These are phyloP conservation scores for Artemia sp. DNA, from an alignment of 2,888 invertebrate species.

Conservation along the genomic window DNA sequence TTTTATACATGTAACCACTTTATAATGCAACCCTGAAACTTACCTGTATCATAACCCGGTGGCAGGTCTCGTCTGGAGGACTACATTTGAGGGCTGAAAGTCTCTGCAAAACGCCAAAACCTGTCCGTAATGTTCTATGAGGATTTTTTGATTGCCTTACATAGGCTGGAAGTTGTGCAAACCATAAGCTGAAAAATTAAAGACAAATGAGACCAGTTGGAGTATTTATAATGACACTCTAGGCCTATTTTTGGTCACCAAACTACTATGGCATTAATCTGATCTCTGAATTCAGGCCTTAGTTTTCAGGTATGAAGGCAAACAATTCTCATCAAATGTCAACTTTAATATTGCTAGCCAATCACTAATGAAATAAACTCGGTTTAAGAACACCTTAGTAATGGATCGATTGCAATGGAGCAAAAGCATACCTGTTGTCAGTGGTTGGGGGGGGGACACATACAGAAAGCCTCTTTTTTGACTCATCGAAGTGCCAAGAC, in stretches of 20 bases:
- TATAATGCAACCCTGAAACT: not conserved
- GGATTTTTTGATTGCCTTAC: constrained; percentile 48
- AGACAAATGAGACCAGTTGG: not conserved
- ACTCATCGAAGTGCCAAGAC: too few species aligned
- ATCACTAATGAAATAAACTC: too few species aligned
- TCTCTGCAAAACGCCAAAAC: constrained; percentile 71
- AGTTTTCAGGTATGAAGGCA: too few species aligned
- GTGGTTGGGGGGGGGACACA: too few species aligned
- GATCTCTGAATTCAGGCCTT: constrained; percentile 24
- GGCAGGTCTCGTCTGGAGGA: constrained; percentile 89
- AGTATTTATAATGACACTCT: constrained; percentile 3
- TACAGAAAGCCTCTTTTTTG: too few species aligned
- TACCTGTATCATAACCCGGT: constrained; percentile 72
- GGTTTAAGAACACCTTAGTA: too few species aligned
- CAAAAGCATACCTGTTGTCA: too few species aligned
- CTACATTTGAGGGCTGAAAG: constrained; percentile 43
- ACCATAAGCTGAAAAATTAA: constrained; percentile 60
- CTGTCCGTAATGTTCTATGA: constrained; percentile 56
- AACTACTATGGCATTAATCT: not conserved
- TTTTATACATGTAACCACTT: too few species aligned
- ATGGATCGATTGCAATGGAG: too few species aligned
- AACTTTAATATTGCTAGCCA: too few species aligned
- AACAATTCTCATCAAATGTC: too few species aligned
- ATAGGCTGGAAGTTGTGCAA: constrained; percentile 80
- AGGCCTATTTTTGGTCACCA: not conserved